Evolutionary conservation across 1,140 invertebrate species (phyloP).

Genomic region (Danaus plexippus): DNA sequence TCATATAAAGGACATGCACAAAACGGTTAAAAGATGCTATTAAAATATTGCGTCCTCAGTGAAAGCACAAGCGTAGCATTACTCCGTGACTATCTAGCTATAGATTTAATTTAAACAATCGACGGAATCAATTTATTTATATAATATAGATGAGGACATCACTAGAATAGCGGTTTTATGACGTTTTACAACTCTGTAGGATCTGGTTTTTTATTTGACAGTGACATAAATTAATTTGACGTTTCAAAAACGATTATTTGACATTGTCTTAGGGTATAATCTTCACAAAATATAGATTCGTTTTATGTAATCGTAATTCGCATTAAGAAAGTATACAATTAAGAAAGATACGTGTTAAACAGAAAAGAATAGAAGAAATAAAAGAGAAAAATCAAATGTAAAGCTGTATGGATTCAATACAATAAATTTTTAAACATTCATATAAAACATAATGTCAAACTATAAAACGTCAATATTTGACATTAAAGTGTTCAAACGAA

Average conservation of each 20-base stretch:
- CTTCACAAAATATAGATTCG: no score
- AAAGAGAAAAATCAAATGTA: no score
- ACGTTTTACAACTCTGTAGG: slow-evolving; percentile 18
- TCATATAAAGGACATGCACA: slow-evolving; percentile 39
- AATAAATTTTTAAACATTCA: no score
- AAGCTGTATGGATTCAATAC: no score
- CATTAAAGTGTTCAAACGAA: slow-evolving; percentile 1
- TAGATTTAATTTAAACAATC: slow-evolving; percentile 25
- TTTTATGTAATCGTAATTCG: no score
- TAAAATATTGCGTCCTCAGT: slow-evolving; percentile 32
- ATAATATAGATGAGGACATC: slow-evolving; percentile 13
- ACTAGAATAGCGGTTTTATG: slow-evolving; percentile 12
- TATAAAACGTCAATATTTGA: not conserved
- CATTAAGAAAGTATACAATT: no score
- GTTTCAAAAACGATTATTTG: no score
- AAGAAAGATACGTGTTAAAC: no score
- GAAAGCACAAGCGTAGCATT: slow-evolving; percentile 33
- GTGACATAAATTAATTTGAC: no score
- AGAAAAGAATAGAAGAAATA: no score
- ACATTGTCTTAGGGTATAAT: no score
- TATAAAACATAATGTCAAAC: no score
- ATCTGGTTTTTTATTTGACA: slow-evolving; percentile 10
- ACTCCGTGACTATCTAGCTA: slow-evolving; percentile 25
- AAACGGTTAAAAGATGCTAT: slow-evolving; percentile 37
- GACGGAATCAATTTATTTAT: slow-evolving; percentile 31